phyloP scores from a whole-genome alignment of 1,140 invertebrate genomes.

The Limonius californicus region DNA sequence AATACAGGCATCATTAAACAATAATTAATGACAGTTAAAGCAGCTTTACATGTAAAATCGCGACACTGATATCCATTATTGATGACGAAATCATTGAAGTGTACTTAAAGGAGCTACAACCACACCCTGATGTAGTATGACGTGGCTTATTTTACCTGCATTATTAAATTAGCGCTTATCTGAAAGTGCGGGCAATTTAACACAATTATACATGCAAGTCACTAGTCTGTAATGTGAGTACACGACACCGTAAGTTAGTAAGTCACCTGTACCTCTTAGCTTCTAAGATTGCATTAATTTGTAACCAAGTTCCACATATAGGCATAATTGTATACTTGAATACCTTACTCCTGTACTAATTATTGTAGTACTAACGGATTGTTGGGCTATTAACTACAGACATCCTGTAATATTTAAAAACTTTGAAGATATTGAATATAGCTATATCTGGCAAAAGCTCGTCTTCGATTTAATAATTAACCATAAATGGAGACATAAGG shows the following conservation, averaged over 20 bases:
- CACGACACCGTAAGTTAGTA: constrained; percentile 11
- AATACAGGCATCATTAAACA: neutral
- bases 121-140: constrained; percentile 22
- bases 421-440: neutral
- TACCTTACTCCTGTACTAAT: neutral
- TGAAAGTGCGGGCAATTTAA: constrained; percentile 37
- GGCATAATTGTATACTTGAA: neutral
- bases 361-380: neutral
- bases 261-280: neutral
- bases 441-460: no score
- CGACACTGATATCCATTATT: constrained; percentile 15
- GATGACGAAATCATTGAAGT: constrained; percentile 21
- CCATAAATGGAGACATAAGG: neutral
- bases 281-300: constrained; percentile 11
- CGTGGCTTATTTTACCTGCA: constrained; percentile 27
- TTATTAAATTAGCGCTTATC: constrained; percentile 39
- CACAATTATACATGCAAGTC: constrained; percentile 43
- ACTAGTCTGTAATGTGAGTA: constrained; percentile 19
- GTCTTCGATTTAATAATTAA: neutral
- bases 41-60: constrained; percentile 8
- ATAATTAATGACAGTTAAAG: constrained; percentile 14
- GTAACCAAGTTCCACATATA: constrained; percentile 10
- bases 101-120: constrained; percentile 21
- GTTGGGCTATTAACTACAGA: neutral
- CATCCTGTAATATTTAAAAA: neutral